These are phyloP conservation scores for Tenthredo distinguenda DNA, from an alignment of 2,888 invertebrate species.

Conservation along the genomic window DNA sequence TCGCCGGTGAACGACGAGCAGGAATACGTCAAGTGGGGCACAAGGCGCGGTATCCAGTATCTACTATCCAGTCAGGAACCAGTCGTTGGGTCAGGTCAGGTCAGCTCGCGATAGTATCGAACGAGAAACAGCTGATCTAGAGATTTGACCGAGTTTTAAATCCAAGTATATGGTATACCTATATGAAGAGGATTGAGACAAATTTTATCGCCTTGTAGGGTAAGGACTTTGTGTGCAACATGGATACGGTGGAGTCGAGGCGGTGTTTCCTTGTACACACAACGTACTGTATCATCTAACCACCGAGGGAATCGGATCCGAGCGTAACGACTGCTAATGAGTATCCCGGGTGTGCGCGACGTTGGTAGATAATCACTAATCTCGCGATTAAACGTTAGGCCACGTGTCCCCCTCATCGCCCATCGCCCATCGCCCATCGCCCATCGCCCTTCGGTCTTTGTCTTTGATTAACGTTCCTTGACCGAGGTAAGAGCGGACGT, in stretches of 20 bases:
- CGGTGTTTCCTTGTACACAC: background rate
- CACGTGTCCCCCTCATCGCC: conserved; percentile 36
- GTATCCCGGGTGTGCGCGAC: conserved; percentile 46
- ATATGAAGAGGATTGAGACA: background rate
- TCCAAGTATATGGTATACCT: background rate
- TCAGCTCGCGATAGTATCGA: conserved; percentile 11
- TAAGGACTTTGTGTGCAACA: background rate
- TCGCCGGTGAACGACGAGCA: background rate
- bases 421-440: conserved; percentile 8
- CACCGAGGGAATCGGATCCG: conserved; percentile 33
- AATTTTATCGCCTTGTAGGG: background rate
- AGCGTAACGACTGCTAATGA: conserved; percentile 49
- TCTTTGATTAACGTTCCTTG: conserved; percentile 20
- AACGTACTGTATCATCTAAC: background rate
- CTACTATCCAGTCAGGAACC: background rate
- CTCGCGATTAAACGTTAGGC: conserved; percentile 50
- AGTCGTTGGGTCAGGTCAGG: conserved; percentile 42
- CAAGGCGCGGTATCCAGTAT: background rate
- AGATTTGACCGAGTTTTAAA: conserved; percentile 35
- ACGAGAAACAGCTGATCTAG: conserved; percentile 25
- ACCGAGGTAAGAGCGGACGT: conserved; percentile 17
- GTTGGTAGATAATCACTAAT: conserved; percentile 46
- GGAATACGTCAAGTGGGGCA: conserved; percentile 22
- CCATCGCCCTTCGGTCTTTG: conserved; percentile 24
- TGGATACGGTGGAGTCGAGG: background rate